Percentiles rank a stretch among this genome's conserved stretches.
Evolutionary conservation across 2,888 invertebrate genomes (phyloP).

Genomic region (Leptinotarsa tumamoca): DNA sequence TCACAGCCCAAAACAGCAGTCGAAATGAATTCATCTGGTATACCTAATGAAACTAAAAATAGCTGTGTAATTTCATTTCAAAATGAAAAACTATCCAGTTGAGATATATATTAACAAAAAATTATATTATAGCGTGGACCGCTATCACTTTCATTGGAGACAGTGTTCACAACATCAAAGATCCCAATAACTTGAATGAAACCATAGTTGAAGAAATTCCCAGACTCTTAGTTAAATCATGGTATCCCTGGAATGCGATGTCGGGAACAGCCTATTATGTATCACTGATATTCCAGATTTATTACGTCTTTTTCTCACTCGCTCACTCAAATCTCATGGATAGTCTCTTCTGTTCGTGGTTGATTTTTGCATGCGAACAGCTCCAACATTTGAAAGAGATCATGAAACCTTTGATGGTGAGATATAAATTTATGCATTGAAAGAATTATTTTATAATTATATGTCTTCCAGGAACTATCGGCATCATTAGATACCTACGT

Average conservation of each 20-base stretch:
- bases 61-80: no score
- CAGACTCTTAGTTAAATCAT: constrained; percentile 79
- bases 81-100: background rate
- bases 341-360: constrained; percentile 85
- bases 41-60: no score
- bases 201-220: constrained; percentile 78
- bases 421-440: background rate
- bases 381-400: constrained; percentile 87
- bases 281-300: constrained; percentile 69
- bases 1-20: no score
- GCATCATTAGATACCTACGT: constrained; percentile 84
- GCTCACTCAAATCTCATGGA: constrained; percentile 72
- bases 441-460: background rate
- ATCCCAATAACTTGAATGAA: constrained; percentile 78
- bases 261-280: constrained; percentile 76
- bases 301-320: constrained; percentile 65
- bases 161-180: constrained; percentile 75
- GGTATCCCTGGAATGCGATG: constrained; percentile 84
- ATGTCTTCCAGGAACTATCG: constrained; percentile 73
- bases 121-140: constrained; percentile 74
- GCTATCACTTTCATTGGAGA: constrained; percentile 85
- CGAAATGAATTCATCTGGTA: no score
- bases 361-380: constrained; percentile 88
- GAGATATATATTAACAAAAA: background rate
- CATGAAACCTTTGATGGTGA: constrained; percentile 84